Conservation (phyloP, 1,140 invertebrate species). For the Papilio dardanus region DNA sequence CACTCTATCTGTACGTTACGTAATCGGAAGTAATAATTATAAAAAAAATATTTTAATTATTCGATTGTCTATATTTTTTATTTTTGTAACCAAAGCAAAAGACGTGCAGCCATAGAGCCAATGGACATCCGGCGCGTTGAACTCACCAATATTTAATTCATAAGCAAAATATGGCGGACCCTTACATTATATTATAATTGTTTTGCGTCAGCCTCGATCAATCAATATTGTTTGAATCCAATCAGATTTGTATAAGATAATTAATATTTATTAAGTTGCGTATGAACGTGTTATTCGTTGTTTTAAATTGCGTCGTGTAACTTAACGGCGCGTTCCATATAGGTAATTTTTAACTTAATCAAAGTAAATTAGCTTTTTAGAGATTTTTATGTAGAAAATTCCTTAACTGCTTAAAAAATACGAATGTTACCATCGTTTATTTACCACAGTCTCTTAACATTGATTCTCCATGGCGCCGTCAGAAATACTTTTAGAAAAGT, state of each 20-base stretch:
- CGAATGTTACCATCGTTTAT: no score
- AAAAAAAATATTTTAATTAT: conserved; percentile 22
- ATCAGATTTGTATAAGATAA: conserved; percentile 24
- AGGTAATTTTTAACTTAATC: neutral
- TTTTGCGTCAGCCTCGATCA: conserved; percentile 16
- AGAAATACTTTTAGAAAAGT: neutral
- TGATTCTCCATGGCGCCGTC: no score
- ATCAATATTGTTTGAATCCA: conserved; percentile 20
- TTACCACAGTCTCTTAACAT: no score
- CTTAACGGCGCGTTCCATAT: neutral
- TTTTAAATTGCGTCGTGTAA: neutral
- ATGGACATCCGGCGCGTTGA: conserved; percentile 29
- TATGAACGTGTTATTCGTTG: neutral
- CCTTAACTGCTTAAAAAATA: no score
- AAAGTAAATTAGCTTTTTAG: neutral
- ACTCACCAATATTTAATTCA: conserved; percentile 32
- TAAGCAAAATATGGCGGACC: conserved; percentile 16
- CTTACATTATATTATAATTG: conserved; percentile 28
- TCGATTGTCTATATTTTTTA: conserved; percentile 21
- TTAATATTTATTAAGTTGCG: conserved; percentile 16
- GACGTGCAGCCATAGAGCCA: conserved; percentile 25
- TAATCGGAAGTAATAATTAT: conserved; percentile 22
- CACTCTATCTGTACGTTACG: neutral
- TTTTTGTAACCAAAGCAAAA: conserved; percentile 4
- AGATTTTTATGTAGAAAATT: no score